Evolutionary conservation across 2,888 invertebrate genomes (phyloP), one percentile per base, ranked within the genome.

Genomic region (Agriopis leucophaearia): DNA sequence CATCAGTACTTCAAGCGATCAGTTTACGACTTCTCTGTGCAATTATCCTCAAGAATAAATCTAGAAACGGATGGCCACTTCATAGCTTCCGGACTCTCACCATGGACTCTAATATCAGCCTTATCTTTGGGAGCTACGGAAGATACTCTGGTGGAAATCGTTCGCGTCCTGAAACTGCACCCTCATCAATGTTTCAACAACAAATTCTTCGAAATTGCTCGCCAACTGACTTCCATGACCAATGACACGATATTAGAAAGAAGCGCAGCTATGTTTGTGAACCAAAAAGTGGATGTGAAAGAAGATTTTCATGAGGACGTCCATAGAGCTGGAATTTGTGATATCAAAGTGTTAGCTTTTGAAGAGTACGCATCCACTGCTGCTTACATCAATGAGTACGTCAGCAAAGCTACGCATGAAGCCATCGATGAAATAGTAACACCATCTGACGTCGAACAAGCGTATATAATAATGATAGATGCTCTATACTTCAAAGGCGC

Each of bases 51-150:
- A 13, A 78, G 88, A 63, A 77, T 88, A 8, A 83, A 80, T 7
- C 68, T 82, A 45, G 90, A 91, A 15, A 88, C 86, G 0, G 91
- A 92, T 0, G 84, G 86, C 27, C 93, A 93, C 58, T 93, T 92
- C 73, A 79, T 91, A 0, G 73, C 86, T 0, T 91, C 92, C 0
- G 85, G 89, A 0, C 70, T 92, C 0, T 92, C 92, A 0, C 81
- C 87, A 18, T 92, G 93, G 93, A 81, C 85, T 0, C 73, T 94
- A 6, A 73, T 94, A 1, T 76, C 92, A 0, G 77, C 84, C 0
- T 66, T 88, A 0, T 87, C 91, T 0, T 77, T 89, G 1, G 92
- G 91, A 0, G 91, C 93, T 0, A 71, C 79, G 0, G 87, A 82
- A 0, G 73, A 76, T 0, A 90, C 92, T 0, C 66, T 88, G 0